Conservation (phyloP, 2,113 vertebrate genomes). For the Cathartes aura region DNA sequence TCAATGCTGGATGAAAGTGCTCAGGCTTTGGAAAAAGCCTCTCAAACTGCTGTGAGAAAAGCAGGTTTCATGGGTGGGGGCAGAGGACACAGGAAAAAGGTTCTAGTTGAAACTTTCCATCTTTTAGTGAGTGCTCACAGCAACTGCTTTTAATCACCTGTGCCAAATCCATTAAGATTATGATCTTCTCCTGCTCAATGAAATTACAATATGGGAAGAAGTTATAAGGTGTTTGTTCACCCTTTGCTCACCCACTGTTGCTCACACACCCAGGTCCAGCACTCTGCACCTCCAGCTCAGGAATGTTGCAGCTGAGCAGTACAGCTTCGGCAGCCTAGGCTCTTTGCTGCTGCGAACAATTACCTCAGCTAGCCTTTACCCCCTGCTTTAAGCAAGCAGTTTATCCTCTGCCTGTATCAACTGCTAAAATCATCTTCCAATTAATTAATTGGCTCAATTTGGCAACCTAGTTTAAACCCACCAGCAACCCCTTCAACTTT, state of each 20-base stretch:
- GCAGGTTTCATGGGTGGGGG: fast-evolving
- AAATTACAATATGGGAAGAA: not conserved
- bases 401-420: not conserved
- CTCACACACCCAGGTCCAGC: not conserved
- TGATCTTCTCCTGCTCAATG: not conserved
- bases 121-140: not conserved
- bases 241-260: not conserved
- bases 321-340: fast-evolving
- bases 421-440: not conserved
- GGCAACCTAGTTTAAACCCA: not conserved
- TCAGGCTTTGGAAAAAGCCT: not conserved
- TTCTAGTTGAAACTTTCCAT: not conserved
- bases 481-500: not conserved
- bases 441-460: not conserved
- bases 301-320: fast-evolving
- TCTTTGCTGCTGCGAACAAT: not conserved
- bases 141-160: not conserved
- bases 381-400: not conserved
- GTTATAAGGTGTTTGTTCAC: not conserved
- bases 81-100: not conserved
- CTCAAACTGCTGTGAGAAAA: not conserved
- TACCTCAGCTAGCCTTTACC: not conserved
- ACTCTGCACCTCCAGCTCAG: not conserved
- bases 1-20: not conserved
- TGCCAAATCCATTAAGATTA: not conserved